Base-by-base conservation (phyloP, 2,888 invertebrate genomes). In the Metellina segmentata region DNA sequence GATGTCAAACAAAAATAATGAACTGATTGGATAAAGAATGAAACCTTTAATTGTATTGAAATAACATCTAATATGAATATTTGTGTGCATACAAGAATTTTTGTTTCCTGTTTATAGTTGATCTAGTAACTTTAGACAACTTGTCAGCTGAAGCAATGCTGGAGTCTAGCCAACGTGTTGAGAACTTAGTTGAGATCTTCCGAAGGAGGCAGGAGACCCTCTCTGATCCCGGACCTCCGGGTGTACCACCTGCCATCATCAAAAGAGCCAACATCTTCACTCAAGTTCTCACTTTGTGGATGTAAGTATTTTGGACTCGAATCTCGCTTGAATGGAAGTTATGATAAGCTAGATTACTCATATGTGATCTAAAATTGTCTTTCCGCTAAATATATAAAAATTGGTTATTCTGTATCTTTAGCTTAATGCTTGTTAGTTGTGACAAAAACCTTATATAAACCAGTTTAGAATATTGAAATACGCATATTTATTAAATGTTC, bases 81-180 rank as follows among this genome's bases (percentile, higher is more conserved):
- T 34, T 34, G 34, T 34, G 34, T 34, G 34, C 34, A 34, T 34
- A 34, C 51, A 79, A 79, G 6, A 13, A 70, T n/a, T 0, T 16
- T 77, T 48, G 49, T 53, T 49, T 61, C 16, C 20, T 19, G 6
- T 49, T 95, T 96, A 1, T 95, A 98, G 98, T 98, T 95, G 98
- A 99, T 95, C 95, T 98, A 94, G 98, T 98, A 34, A 99, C 99
- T 0, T 95, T 98, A 94, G 99, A 99, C 95, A 98, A 98, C 95
- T 95, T 99, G 85, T 98, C 98, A 6, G 97, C 98, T 5, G 99
- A 99, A 94, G 98, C 99, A 49, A 97, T 98, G 97, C 95, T 98
- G 88, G 99, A 99, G 95, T 99, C 98, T 0, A 98, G 98, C 9
- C 98, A 98, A 92, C 96, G 99, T 94, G 98, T 99, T 93, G 98